Evolutionary conservation across 2,113 vertebrate species (phyloP).

Genomic region (Tenebrosternarchus preto): DNA sequence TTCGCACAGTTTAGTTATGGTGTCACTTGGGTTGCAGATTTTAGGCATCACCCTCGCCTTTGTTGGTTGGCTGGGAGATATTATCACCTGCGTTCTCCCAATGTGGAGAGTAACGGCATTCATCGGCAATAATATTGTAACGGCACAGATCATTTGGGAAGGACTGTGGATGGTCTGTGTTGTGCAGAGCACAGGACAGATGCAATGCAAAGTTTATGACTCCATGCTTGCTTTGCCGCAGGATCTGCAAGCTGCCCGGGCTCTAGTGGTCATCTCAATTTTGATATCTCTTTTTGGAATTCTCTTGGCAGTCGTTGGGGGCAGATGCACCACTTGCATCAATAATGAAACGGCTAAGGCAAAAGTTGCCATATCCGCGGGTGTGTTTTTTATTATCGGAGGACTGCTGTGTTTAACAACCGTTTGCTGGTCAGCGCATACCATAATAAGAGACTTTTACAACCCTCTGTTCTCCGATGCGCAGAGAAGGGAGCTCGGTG

Average conservation of each 20-base stretch:
- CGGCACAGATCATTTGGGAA: conserved; percentile 71
- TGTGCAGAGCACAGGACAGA: conserved; percentile 78
- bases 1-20: conserved; percentile 59
- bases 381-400: conserved; percentile 68
- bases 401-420: conserved; percentile 71
- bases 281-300: conserved; percentile 71
- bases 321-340: conserved; percentile 77
- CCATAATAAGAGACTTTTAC: conserved; percentile 74
- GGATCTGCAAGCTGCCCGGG: conserved; percentile 77
- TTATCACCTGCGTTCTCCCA: conserved; percentile 71
- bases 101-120: conserved; percentile 79
- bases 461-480: conserved; percentile 59
- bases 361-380: conserved; percentile 69
- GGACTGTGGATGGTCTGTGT: conserved; percentile 80
- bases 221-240: conserved; percentile 73
- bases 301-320: conserved; percentile 71
- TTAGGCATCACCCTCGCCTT: conserved; percentile 69
- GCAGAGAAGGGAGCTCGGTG: conserved; percentile 75
- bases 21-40: conserved; percentile 74
- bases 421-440: conserved; percentile 74
- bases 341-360: conserved; percentile 61
- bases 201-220: conserved; percentile 82
- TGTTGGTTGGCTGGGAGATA: conserved; percentile 74
- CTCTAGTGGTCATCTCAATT: conserved; percentile 69
- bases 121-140: conserved; percentile 75